Percentiles rank a stretch among this genome's conserved stretches.
Conservation (phyloP, 2,797 vertebrate genomes). For the Pangasius krempfi region DNA sequence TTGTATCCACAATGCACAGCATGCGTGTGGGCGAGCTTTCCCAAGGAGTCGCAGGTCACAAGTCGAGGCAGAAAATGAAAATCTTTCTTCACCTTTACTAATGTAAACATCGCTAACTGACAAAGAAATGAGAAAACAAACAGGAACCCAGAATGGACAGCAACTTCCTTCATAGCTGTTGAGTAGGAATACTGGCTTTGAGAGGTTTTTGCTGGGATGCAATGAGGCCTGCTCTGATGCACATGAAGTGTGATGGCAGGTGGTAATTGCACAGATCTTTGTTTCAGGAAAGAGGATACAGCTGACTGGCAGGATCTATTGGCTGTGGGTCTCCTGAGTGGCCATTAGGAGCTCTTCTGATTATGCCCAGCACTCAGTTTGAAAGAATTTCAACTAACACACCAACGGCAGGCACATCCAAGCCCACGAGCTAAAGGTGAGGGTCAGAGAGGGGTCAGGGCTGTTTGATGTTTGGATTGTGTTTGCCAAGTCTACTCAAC, state of each 20-base stretch:
- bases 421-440: conserved; percentile 40
- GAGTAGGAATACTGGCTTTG: conserved; percentile 8
- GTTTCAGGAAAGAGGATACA: conserved; percentile 58
- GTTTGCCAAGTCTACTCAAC: conserved; percentile 37
- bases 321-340: conserved; percentile 65
- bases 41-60: conserved; percentile 63
- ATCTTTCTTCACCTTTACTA: conserved; percentile 59
- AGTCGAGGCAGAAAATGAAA: conserved; percentile 63
- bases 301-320: conserved; percentile 61
- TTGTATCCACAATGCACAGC: conserved; percentile 57
- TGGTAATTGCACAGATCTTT: conserved; percentile 65
- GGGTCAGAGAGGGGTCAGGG: conserved; percentile 41
- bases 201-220: conserved; percentile 3
- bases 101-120: conserved; percentile 60
- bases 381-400: conserved; percentile 44
- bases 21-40: conserved; percentile 68
- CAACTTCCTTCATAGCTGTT: conserved; percentile 34
- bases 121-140: conserved; percentile 53
- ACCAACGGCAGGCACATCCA: conserved; percentile 13
- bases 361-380: conserved; percentile 57
- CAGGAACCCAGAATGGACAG: conserved; percentile 36
- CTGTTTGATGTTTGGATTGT: conserved; percentile 36
- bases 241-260: conserved; percentile 51
- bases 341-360: conserved; percentile 67
- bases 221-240: conserved; percentile 20